Conservation (phyloP, 2,797 vertebrate genomes). For the Glossophaga mutica region DNA sequence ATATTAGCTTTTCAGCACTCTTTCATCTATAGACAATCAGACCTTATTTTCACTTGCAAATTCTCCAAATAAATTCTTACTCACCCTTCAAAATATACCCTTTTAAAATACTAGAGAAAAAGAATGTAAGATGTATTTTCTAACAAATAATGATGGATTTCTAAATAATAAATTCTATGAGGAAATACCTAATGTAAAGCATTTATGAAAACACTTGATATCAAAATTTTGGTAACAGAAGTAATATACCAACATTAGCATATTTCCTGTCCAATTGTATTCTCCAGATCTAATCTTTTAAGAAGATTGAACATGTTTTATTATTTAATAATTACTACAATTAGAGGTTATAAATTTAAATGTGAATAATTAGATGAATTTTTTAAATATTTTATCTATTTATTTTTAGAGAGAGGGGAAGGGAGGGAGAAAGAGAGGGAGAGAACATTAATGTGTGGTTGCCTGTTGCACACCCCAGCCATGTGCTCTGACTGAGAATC, state of each 20-base stretch:
- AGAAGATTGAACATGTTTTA: not conserved
- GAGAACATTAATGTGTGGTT: too few relatives aligned
- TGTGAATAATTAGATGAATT: not conserved
- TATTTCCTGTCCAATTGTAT: not conserved
- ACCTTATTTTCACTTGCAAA: not conserved
- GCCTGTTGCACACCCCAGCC: too few relatives aligned
- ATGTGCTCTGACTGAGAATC: too few relatives aligned
- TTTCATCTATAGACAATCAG: not conserved
- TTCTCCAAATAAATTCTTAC: not conserved
- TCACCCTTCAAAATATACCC: not conserved
- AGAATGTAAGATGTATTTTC: not conserved
- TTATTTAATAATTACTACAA: not conserved
- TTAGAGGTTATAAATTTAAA: not conserved
- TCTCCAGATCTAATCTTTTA: not conserved
- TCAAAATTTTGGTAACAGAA: not conserved
- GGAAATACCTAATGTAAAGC: not conserved
- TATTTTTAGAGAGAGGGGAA: not conserved
- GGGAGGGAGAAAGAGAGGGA: too few relatives aligned
- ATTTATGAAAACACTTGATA: not conserved
- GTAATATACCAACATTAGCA: not conserved
- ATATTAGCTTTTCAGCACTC: not conserved
- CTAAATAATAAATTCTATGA: conserved; percentile 5
- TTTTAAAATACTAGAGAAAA: not conserved
- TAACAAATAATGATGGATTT: not conserved
- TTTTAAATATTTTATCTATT: not conserved